phyloP scores from a whole-genome alignment of 2,113 vertebrate genomes.

The Alaudala cheleensis region DNA sequence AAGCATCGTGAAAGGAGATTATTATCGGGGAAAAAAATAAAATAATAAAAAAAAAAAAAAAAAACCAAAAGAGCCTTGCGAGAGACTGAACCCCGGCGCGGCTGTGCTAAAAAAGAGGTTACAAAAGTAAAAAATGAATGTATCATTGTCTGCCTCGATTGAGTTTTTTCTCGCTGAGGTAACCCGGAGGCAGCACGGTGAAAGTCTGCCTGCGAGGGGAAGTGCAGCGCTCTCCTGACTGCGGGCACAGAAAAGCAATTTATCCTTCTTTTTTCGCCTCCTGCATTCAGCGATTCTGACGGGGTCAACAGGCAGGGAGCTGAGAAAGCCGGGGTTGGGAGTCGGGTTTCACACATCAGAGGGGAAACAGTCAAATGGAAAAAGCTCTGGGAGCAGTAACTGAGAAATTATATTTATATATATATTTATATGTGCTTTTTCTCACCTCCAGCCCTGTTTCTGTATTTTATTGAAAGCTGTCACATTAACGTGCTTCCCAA shows the following conservation, averaged over 20 bases:
- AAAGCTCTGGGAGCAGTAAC: neutral
- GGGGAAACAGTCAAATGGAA: neutral
- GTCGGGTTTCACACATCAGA: neutral
- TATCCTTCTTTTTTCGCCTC: neutral
- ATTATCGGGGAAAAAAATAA: neutral
- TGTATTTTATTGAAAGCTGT: neutral
- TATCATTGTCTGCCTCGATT: neutral
- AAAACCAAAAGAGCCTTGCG: neutral
- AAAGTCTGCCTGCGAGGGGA: neutral
- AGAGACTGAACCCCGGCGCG: rapidly evolving
- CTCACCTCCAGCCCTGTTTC: neutral
- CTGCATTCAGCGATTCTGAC: neutral
- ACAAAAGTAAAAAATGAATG: neutral
- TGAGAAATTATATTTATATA: neutral
- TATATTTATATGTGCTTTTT: neutral
- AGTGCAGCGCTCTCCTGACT: neutral
- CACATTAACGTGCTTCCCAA: neutral
- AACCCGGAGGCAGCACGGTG: neutral
- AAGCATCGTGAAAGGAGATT: neutral
- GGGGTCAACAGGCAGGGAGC: constrained; percentile 21
- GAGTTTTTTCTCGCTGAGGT: neutral
- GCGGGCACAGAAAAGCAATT: neutral
- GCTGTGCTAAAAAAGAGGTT: neutral
- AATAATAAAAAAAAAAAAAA: neutral
- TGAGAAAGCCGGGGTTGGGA: neutral